Evolutionary conservation across 2,888 invertebrate species (phyloP).

Genomic region (Scaptomyza polygonia): DNA sequence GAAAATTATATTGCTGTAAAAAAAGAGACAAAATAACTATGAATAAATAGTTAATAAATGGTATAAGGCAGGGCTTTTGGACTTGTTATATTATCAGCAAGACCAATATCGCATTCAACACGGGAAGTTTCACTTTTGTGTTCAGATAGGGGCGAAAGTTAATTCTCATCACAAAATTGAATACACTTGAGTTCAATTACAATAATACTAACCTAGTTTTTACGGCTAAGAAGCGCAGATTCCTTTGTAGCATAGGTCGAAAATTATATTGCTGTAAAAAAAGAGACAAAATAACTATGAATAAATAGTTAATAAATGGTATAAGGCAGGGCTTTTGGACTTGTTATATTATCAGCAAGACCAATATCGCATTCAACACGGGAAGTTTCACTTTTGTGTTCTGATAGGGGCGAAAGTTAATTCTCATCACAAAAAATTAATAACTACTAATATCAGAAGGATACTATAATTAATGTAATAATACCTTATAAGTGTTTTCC

Average conservation of each 20-base stretch:
- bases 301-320: background rate
- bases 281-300: background rate
- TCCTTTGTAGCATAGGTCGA: background rate
- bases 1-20: background rate
- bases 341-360: conserved; percentile 69
- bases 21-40: background rate
- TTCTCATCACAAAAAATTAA: conserved; percentile 44
- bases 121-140: conserved; percentile 65
- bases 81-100: conserved; percentile 59
- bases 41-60: background rate
- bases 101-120: conserved; percentile 80
- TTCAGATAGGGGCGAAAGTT: conserved; percentile 75
- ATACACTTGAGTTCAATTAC: background rate
- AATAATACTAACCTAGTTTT: background rate
- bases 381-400: conserved; percentile 66
- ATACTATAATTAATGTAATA: background rate
- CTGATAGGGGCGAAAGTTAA: conserved; percentile 80
- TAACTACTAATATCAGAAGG: background rate
- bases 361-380: conserved; percentile 82
- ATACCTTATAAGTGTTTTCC: conserved; percentile 17
- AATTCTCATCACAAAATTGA: conserved; percentile 18
- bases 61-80: background rate
- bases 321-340: background rate
- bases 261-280: background rate
- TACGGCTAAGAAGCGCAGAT: background rate